Evolutionary conservation across 2,797 vertebrate genomes (phyloP).

Genomic region (Tachyglossus aculeatus): DNA sequence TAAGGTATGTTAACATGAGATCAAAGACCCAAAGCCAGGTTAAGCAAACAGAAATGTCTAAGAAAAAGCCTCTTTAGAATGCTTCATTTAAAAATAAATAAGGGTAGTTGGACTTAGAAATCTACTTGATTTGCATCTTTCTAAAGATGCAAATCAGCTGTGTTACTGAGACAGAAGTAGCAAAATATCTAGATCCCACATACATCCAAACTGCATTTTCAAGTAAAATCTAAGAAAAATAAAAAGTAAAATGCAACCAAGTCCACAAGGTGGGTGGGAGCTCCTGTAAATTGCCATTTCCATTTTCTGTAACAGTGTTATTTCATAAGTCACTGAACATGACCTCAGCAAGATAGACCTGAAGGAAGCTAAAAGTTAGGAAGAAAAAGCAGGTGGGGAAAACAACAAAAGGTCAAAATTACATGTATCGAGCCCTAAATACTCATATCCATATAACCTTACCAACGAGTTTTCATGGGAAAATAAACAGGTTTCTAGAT

Average conservation of each 20-base stretch:
- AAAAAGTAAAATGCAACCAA: constrained; percentile 19
- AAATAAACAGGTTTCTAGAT: too few relatives aligned
- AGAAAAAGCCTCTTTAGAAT: constrained; percentile 69
- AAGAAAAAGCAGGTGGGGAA: too few relatives aligned
- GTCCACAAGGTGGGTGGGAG: constrained; percentile 32
- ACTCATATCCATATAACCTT: too few relatives aligned
- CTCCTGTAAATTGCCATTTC: constrained; percentile 41
- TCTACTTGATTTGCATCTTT: constrained; percentile 63
- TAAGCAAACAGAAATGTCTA: constrained; percentile 78
- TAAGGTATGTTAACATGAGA: constrained; percentile 84
- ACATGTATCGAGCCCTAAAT: too few relatives aligned
- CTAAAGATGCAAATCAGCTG: constrained; percentile 63
- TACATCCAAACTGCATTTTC: constrained; percentile 40
- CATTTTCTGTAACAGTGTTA: constrained; percentile 26
- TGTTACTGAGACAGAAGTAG: constrained; percentile 14
- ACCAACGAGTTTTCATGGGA: too few relatives aligned
- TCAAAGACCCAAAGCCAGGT: constrained; percentile 80
- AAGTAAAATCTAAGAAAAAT: constrained; percentile 19
- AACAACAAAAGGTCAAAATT: too few relatives aligned
- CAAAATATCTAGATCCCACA: constrained; percentile 35
- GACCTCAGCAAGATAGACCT: constrained; percentile 42
- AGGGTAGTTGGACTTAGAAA: constrained; percentile 52
- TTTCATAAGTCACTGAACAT: constrained; percentile 51
- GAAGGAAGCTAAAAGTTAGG: constrained; percentile 37
- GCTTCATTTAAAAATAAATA: constrained; percentile 64